Evolutionary conservation across 2,888 invertebrate genomes (phyloP).

Genomic region (Aleiodes leptofemur): DNA sequence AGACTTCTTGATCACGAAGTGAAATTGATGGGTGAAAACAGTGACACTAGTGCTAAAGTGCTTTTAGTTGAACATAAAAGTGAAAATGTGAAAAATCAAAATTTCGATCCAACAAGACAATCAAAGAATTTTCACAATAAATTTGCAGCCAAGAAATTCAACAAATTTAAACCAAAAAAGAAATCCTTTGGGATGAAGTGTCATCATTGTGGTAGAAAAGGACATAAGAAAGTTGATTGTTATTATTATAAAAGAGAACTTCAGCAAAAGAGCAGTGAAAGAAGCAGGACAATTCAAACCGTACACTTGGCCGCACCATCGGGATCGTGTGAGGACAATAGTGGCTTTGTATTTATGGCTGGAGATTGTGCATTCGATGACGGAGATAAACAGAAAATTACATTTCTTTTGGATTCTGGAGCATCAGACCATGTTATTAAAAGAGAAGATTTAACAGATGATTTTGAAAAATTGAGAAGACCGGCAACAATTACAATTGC

Average conservation of each 20-base stretch:
- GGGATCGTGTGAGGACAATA: too few relatives aligned
- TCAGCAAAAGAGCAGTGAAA: not conserved
- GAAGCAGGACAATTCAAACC: not conserved
- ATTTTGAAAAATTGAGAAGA: not conserved
- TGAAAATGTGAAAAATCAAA: not conserved
- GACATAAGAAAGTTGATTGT: not conserved
- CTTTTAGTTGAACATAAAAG: not conserved
- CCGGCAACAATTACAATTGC: constrained; percentile 54
- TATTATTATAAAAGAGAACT: not conserved
- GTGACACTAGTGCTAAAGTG: constrained; percentile 11
- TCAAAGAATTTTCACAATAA: not conserved
- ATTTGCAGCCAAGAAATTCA: too few relatives aligned
- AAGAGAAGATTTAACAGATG: not conserved
- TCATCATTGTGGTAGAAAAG: not conserved
- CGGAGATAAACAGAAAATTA: not conserved
- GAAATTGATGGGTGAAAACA: not conserved
- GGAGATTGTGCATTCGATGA: not conserved
- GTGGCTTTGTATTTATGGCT: not conserved
- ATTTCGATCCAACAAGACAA: not conserved
- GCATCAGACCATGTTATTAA: constrained; percentile 12
- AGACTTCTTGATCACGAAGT: constrained; percentile 14
- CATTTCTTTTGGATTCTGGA: constrained; percentile 11
- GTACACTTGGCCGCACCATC: too few relatives aligned
- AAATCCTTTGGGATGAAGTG: not conserved
- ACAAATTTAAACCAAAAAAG: too few relatives aligned